These are phyloP conservation scores for Watersipora subatra DNA, from an alignment of 1,140 invertebrate species.

Conservation along the genomic window DNA sequence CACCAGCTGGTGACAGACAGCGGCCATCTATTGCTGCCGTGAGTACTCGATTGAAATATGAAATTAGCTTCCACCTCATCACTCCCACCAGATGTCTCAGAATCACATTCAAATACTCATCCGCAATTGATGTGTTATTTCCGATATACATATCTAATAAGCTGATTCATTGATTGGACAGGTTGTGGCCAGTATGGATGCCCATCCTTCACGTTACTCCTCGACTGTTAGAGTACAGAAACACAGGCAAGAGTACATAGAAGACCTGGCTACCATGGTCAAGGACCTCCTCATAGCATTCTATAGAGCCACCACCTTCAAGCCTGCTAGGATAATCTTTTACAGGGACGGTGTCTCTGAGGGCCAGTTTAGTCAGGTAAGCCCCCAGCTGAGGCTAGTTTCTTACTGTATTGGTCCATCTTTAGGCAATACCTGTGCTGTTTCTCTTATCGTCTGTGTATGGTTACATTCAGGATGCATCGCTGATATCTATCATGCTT, in stretches of 20 bases:
- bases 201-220: slow-evolving; percentile 87
- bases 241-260: slow-evolving; percentile 80
- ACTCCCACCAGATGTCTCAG: background rate
- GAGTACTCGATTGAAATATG: background rate
- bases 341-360: slow-evolving; percentile 90
- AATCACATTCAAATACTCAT: background rate
- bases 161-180: slow-evolving; percentile 5
- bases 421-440: background rate
- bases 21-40: slow-evolving; percentile 86
- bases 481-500: no score
- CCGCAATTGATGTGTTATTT: background rate
- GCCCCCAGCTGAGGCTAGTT: background rate
- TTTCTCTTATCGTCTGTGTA: no score
- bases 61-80: background rate
- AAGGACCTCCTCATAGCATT: slow-evolving; percentile 77
- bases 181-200: slow-evolving; percentile 91
- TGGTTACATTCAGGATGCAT: no score
- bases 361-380: slow-evolving; percentile 53
- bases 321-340: slow-evolving; percentile 79
- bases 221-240: slow-evolving; percentile 92
- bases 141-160: background rate
- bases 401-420: background rate
- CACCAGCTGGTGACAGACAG: slow-evolving; percentile 90
- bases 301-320: slow-evolving; percentile 75
- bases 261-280: slow-evolving; percentile 92